Percentiles rank a stretch among this genome's conserved stretches.
These are phyloP conservation scores for Pimpla rufipes DNA, from an alignment of 2,888 invertebrate genomes.

Conservation along the genomic window DNA sequence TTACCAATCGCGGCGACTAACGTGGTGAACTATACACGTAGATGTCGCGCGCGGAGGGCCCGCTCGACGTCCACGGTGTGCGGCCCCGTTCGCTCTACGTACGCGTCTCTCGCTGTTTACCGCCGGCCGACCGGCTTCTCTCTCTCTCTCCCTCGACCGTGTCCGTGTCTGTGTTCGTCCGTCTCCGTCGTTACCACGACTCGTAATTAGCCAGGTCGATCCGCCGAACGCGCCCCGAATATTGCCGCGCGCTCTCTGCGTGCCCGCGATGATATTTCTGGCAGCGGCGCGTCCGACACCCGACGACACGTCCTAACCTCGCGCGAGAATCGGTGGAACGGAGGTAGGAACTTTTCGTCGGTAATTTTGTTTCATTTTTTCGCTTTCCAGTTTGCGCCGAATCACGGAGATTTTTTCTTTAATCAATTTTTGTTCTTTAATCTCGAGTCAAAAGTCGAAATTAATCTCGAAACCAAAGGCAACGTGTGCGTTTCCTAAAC, in stretches of 20 bases:
- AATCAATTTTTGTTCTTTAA: no score
- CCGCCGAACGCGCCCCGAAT: conserved; percentile 31
- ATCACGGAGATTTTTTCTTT: no score
- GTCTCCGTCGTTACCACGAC: background rate
- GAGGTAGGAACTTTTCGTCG: no score
- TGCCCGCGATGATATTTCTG: conserved; percentile 33
- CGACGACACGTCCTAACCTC: background rate
- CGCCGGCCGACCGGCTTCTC: background rate
- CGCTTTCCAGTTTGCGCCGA: no score
- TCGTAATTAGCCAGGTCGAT: conserved; percentile 54
- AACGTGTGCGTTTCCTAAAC: no score
- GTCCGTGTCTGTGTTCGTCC: background rate
- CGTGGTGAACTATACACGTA: background rate
- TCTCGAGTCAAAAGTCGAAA: no score
- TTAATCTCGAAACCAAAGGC: no score
- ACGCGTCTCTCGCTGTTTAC: conserved; percentile 32
- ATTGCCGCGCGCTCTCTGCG: background rate
- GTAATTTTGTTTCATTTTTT: no score
- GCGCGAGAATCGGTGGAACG: no score
- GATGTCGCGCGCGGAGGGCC: conserved; percentile 27
- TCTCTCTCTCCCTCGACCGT: background rate
- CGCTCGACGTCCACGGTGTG: conserved; percentile 15
- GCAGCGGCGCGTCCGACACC: background rate
- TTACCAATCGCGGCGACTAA: conserved; percentile 24
- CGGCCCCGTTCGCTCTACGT: conserved; percentile 41